Conservation (phyloP, 2,888 invertebrate species). For the Eupeodes luniger region DNA sequence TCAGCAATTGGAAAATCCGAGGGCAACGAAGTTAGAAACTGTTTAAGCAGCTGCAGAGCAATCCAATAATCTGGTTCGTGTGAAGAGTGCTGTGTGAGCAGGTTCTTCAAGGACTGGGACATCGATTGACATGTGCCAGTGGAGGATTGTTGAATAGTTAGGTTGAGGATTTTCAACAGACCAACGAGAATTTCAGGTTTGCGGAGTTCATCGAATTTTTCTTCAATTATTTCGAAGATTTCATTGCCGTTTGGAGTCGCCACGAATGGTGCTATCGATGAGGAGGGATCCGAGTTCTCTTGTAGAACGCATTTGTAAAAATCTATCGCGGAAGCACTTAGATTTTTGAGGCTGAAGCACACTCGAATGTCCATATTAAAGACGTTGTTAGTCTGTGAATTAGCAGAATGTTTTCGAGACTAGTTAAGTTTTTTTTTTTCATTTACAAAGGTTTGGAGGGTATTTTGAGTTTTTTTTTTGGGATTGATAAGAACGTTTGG, state of each 20-base stretch:
- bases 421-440: too few relatives aligned
- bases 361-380: conserved; percentile 44
- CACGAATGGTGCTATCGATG: not conserved
- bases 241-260: conserved; percentile 15
- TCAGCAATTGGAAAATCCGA: not conserved
- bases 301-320: conserved; percentile 51
- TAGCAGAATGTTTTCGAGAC: not conserved
- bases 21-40: conserved; percentile 43
- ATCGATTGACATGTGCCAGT: not conserved
- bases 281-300: conserved; percentile 1
- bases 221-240: conserved; percentile 38
- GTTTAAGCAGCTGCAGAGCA: conserved; percentile 31
- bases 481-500: too few relatives aligned
- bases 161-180: conserved; percentile 22
- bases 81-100: conserved; percentile 6
- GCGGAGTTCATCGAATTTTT: conserved; percentile 48
- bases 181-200: conserved; percentile 18
- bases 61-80: conserved; percentile 42
- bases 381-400: not conserved
- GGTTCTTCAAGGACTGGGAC: conserved; percentile 6
- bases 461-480: too few relatives aligned
- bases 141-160: conserved; percentile 37
- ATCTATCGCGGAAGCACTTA: conserved; percentile 18
- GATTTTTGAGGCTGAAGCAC: conserved; percentile 4
- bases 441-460: too few relatives aligned